Evolutionary conservation across 2,888 invertebrate genomes (phyloP).

Genomic region (Hypolimnas misippus): DNA sequence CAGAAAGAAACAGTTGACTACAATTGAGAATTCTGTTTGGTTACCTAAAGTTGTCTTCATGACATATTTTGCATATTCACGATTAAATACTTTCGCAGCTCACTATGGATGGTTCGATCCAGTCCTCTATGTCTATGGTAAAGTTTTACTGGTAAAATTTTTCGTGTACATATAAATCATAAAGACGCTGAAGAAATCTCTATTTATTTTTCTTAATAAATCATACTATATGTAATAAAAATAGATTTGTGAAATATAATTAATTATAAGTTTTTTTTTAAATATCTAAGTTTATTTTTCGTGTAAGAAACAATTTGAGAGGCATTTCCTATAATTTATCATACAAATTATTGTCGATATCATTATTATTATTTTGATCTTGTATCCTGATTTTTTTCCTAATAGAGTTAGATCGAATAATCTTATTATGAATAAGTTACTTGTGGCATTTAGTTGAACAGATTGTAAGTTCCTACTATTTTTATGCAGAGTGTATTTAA

Average conservation of each 20-base stretch:
- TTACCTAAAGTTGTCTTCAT: no score
- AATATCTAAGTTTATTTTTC: slow-evolving; percentile 12
- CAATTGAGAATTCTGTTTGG: no score
- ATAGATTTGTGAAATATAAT: slow-evolving; percentile 15
- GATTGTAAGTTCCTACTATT: slow-evolving; percentile 61
- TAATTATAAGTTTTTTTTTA: slow-evolving; percentile 18
- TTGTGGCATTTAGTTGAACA: slow-evolving; percentile 51
- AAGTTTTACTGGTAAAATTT: slow-evolving; percentile 18
- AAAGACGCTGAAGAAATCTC: slow-evolving; percentile 10
- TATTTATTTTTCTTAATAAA: slow-evolving; percentile 24
- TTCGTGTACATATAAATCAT: slow-evolving; percentile 25
- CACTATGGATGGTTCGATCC: no score
- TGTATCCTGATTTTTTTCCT: slow-evolving; percentile 12
- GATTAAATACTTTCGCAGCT: no score
- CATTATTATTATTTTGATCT: slow-evolving; percentile 12
- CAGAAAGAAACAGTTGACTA: no score
- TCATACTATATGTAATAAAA: neutral
- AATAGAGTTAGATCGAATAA: slow-evolving; percentile 16
- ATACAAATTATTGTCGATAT: slow-evolving; percentile 5
- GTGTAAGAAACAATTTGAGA: slow-evolving; percentile 23
- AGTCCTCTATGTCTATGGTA: no score
- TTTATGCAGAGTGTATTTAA: slow-evolving; percentile 53
- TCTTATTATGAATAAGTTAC: slow-evolving; percentile 20
- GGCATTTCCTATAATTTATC: slow-evolving; percentile 28
- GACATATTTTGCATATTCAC: no score